Base-by-base conservation (phyloP, 1,140 invertebrate genomes). In the Procambarus virginalis region DNA sequence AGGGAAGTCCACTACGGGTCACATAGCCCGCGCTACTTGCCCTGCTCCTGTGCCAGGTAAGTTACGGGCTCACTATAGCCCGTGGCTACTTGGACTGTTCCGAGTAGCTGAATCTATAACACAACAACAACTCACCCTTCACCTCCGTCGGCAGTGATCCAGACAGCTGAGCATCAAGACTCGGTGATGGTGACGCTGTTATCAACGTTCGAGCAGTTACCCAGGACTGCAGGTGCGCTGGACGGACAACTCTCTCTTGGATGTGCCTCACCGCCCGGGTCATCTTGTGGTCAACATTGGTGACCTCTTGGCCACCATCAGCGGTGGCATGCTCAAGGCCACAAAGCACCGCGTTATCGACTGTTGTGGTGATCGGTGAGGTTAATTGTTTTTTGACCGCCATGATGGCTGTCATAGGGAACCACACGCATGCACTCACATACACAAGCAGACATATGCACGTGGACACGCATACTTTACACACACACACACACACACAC, bases 271-370 rank as follows among this genome's bases (percentile, higher is more conserved):
- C 76, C 45, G 68, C 1, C 55, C 46, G 4, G 90, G 90, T 46
- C 84, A 83, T 55, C 84, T 91, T 1, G 90, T 91, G n/a, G 79
- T 91, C 20, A 91, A 91, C 78, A 91, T 91, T 9, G 90, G 90
- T 3, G 78, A 55, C 46, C 58, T 91, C 2, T 77, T 91, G 45
- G 46, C 90, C n/a, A 34, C 78, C 78, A 91, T 86, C 22, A 87
- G 77, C 22, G 90, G 90, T n/a, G 90, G 90, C 10, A 86, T 75
- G 20, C 86, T 86, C 45, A 91, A 91, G 22, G 90, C 90, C 49
- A 91, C 90, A n/a, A 80, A 55, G 12, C 90, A 91, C 76, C 77
- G 90, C 22, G 79, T 91, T 64, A n/a, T 91, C 1, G 90, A 91
- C 49, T 12, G 17, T 6, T 82, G 90, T 49, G 77, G 85, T 6